Conservation (phyloP, 2,113 vertebrate genomes). For the Poicephalus meyeri region DNA sequence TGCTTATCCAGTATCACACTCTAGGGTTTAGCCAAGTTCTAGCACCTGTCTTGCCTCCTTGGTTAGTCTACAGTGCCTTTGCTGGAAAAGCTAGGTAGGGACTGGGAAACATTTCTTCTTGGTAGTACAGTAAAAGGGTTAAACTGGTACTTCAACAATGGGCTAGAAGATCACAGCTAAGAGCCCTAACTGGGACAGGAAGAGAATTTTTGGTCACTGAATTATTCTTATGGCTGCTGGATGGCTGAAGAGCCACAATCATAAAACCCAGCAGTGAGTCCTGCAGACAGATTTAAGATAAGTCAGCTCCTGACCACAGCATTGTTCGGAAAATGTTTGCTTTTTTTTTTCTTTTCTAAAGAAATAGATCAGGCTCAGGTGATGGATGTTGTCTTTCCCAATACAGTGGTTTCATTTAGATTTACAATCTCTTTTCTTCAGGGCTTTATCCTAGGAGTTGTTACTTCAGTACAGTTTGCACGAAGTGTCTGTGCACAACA, state of each 20-base stretch:
- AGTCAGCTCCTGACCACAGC: conserved; percentile 6
- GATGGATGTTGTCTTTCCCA: neutral
- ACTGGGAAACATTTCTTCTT: neutral
- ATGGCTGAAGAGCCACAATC: neutral
- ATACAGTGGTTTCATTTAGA: conserved; percentile 26
- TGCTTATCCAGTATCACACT: neutral
- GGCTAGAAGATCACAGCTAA: neutral
- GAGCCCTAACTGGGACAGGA: neutral
- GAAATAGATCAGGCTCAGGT: neutral
- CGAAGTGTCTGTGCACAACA: neutral
- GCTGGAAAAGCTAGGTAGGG: neutral
- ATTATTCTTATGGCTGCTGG: conserved; percentile 24
- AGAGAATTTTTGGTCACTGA: conserved; percentile 2
- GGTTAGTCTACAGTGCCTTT: neutral
- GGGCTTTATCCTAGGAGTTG: neutral
- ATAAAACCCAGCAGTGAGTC: neutral
- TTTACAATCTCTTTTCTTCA: neutral
- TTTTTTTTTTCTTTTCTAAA: conserved; percentile 16
- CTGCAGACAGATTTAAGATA: conserved; percentile 5
- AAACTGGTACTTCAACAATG: neutral
- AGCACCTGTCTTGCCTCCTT: neutral
- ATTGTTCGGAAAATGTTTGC: neutral
- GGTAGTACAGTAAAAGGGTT: neutral
- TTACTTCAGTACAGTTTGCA: conserved; percentile 13
- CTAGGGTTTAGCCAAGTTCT: neutral